Percentiles rank a stretch among this genome's conserved stretches.
phyloP scores from a whole-genome alignment of 2,888 invertebrate species.

The Agrotis exclamationis region DNA sequence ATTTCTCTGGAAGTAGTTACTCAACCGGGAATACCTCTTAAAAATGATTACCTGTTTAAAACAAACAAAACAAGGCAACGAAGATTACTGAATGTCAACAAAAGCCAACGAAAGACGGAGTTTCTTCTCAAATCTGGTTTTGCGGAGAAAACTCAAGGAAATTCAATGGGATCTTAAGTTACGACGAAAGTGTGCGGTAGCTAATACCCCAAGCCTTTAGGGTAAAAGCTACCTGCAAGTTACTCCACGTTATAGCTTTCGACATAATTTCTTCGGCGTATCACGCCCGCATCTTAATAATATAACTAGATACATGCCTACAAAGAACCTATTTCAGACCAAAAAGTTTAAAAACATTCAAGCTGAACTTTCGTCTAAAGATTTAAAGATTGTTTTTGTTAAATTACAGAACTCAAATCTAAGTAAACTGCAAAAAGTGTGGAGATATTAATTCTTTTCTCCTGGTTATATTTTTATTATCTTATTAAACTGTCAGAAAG shows the following conservation, averaged over 20 bases:
- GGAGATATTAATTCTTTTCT: slow-evolving; percentile 72
- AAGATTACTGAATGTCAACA: slow-evolving; percentile 46
- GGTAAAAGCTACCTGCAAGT: slow-evolving; percentile 57
- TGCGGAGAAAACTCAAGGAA: slow-evolving; percentile 50
- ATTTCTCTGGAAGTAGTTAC: too few relatives aligned
- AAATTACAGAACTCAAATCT: slow-evolving; percentile 52
- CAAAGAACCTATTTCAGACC: slow-evolving; percentile 24
- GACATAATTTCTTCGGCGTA: slow-evolving; percentile 52
- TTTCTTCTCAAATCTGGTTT: slow-evolving; percentile 47
- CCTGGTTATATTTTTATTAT: slow-evolving; percentile 87
- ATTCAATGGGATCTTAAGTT: slow-evolving; percentile 60
- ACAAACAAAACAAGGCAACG: slow-evolving; percentile 20
- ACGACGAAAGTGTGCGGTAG: slow-evolving; percentile 46
- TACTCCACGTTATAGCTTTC: slow-evolving; percentile 45
- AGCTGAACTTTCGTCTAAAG: slow-evolving; percentile 50
- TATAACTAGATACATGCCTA: slow-evolving; percentile 30
- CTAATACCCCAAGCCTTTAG: slow-evolving; percentile 56
- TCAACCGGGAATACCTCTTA: too few relatives aligned
- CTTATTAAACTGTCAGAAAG: slow-evolving; percentile 90
- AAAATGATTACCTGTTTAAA: not conserved
- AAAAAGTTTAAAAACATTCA: slow-evolving; percentile 45
- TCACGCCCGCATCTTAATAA: slow-evolving; percentile 47
- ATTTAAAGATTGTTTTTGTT: slow-evolving; percentile 61
- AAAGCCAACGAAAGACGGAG: slow-evolving; percentile 35
- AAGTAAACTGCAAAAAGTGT: slow-evolving; percentile 61